phyloP scores from a whole-genome alignment of 1,140 invertebrate genomes.

The Drosophila subpulchrella region DNA sequence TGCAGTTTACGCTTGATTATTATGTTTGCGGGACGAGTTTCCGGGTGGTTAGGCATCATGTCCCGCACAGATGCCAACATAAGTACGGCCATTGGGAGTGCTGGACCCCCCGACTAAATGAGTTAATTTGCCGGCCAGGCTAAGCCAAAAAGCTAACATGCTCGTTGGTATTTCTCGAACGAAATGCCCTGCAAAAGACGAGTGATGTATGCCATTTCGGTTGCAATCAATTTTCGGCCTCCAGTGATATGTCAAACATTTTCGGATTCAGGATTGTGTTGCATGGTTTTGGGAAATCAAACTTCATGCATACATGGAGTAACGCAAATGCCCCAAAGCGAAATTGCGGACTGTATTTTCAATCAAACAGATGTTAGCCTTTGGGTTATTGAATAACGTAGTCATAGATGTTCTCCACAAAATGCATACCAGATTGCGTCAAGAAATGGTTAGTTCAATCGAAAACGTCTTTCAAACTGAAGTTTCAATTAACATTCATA shows the following conservation, averaged over 20 bases:
- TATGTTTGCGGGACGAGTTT: conserved; percentile 65
- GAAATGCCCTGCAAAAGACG: not conserved
- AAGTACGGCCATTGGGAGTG: conserved; percentile 12
- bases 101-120: conserved; percentile 16
- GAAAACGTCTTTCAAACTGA: not conserved
- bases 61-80: conserved; percentile 21
- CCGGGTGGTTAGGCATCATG: conserved; percentile 57
- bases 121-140: conserved; percentile 33
- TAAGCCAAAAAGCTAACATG: conserved; percentile 24
- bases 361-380: conserved; percentile 35
- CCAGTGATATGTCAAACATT: conserved; percentile 41
- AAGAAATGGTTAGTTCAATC: not conserved
- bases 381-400: conserved; percentile 10
- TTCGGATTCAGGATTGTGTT: conserved; percentile 15
- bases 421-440: not conserved
- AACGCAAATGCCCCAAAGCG: not conserved
- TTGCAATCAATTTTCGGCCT: conserved; percentile 20
- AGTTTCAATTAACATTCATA: not conserved
- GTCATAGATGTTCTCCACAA: not conserved
- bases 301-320: conserved; percentile 26
- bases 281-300: conserved; percentile 31
- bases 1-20: conserved; percentile 79
- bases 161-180: not conserved
- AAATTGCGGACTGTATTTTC: conserved; percentile 11
- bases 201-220: conserved; percentile 23